Evolutionary conservation across 2,797 vertebrate genomes (phyloP), one percentile per base, ranked within the genome.

Genomic region (Adelosebastes latens): DNA sequence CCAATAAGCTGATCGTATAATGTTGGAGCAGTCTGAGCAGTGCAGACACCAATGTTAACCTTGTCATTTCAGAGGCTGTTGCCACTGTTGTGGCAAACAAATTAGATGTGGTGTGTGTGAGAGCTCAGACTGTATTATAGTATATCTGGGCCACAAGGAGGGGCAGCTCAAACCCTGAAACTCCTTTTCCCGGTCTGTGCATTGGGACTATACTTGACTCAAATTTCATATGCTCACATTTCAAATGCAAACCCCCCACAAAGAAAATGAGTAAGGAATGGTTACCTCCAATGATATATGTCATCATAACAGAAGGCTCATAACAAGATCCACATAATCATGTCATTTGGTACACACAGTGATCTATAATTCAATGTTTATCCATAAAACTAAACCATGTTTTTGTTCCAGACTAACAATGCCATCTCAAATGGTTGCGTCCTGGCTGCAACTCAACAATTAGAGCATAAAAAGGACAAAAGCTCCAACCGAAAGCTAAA

Each of bases 1-100:
- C 49, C 9, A 24, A 12, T 55, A 88, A 88, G 82, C 34, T 55
- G 77, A 88, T 72, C 65, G 58, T 78, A n/a, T 72, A 46, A 77
- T 72, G 83, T 61, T 73, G 59, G 32, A 55, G 63, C 68, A 1
- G 55, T 73, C 78, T 61, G 22, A 49, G 25, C 32, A 22, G 32
- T 29, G 65, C 5, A 61, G 66, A 75, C 39, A 20, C 22, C 9
- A 39, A 49, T 49, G 42, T 80, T 56, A 59, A 49, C 66, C 16
- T 39, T 69, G 56, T 83, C 18, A 56, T 75, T 77, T 79, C 58
- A 69, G 11, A 53, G 39, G 49, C 34, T 2, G 16, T 52, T 24
- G 25, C 34, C 25, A 11, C 66, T 20, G 3, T 60, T 69, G 42
- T 75, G 20, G 32, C 2, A 63, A 75, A 78, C 4, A 62, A 67